Conservation (phyloP, 2,113 vertebrate species). For the Eptesicus fuscus region DNA sequence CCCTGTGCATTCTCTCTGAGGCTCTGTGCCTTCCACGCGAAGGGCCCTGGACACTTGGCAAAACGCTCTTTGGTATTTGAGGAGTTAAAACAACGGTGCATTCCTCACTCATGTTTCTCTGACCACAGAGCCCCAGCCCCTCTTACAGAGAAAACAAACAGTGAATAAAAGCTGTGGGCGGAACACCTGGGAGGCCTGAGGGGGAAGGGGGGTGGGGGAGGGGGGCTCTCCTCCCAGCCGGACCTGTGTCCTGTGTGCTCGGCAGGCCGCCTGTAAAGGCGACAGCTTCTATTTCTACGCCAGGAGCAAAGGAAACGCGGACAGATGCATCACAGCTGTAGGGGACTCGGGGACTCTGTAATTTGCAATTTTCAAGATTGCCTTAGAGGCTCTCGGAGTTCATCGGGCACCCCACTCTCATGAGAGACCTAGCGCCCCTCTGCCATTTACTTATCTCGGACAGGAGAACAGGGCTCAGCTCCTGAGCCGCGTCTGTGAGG, state of each 20-base stretch:
- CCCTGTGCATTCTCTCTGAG: not conserved
- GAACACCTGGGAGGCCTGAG: not conserved
- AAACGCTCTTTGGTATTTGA: not conserved
- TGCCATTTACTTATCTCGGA: constrained; percentile 47
- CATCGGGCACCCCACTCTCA: not conserved
- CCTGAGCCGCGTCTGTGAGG: not conserved
- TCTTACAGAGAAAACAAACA: constrained; percentile 7
- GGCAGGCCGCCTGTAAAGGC: not conserved
- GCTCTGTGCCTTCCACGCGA: not conserved
- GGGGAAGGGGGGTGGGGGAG: accelerated
- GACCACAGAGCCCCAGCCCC: not conserved
- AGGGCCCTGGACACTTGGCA: not conserved
- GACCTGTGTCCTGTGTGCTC: not conserved
- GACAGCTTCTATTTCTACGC: not conserved
- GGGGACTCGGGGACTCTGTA: not conserved
- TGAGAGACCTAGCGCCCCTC: not conserved
- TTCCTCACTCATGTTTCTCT: not conserved
- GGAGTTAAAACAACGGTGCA: not conserved
- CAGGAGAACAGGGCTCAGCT: not conserved
- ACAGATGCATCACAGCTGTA: not conserved
- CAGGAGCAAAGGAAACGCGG: not conserved
- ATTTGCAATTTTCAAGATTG: constrained; percentile 20
- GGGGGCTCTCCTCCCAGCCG: not conserved
- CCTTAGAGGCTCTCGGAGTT: not conserved
- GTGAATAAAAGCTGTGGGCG: not conserved